Evolutionary conservation across 2,113 vertebrate genomes (phyloP).

Genomic region (human): GRCh38 chr11:39198501-39199000

Average conservation of each 20-base stretch:
- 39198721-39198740: accelerated
- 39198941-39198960: background rate
- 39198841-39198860: accelerated
- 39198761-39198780: background rate
- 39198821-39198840: background rate
- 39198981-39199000: background rate
- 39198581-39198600: background rate
- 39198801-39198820: background rate
- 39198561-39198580: background rate
- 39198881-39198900: background rate
- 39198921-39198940: background rate
- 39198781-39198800: background rate
- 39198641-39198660: background rate
- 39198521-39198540: background rate
- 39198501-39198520: too few relatives aligned
- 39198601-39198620: background rate
- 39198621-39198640: background rate
- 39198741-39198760: background rate
- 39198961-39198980: background rate
- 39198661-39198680: accelerated
- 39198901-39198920: background rate
- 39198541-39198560: background rate
- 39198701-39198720: background rate
- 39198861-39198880: background rate
- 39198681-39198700: background rate